These are phyloP conservation scores for Trichacis sp. DNA, from an alignment of 2,888 invertebrate species.

Conservation along the genomic window DNA sequence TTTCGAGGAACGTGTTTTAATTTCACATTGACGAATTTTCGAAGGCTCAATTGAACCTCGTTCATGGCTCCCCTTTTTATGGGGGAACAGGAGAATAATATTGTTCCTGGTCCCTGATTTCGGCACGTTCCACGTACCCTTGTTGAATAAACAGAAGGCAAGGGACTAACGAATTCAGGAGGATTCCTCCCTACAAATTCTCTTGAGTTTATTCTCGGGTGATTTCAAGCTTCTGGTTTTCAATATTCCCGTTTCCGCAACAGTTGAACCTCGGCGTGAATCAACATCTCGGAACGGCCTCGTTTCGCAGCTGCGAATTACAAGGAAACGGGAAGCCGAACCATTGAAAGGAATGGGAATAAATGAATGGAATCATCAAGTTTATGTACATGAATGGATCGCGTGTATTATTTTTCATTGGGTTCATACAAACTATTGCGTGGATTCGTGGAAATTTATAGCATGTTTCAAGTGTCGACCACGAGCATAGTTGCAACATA, in stretches of 20 bases:
- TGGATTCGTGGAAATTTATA: too few species aligned
- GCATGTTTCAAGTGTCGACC: too few species aligned
- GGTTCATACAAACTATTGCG: too few species aligned
- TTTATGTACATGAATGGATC: too few species aligned
- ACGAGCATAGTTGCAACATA: too few species aligned
- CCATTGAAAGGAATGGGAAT: too few species aligned
- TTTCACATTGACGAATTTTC: slow-evolving; percentile 6
- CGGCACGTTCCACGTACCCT: slow-evolving; percentile 47
- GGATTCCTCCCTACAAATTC: not conserved
- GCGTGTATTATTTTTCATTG: too few species aligned
- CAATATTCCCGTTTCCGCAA: too few species aligned
- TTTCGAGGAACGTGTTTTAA: not conserved
- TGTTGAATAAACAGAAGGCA: slow-evolving; percentile 19
- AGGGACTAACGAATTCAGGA: slow-evolving; percentile 7
- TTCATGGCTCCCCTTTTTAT: slow-evolving; percentile 11
- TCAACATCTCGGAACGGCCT: not conserved
- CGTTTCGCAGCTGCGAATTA: not conserved
- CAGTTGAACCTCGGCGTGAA: not conserved
- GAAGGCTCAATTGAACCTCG: slow-evolving; percentile 16
- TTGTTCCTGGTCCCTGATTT: slow-evolving; percentile 53
- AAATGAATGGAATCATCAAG: too few species aligned
- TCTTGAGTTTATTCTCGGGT: too few species aligned
- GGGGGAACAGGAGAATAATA: slow-evolving; percentile 46
- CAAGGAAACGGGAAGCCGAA: too few species aligned
- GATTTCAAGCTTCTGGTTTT: too few species aligned